Conservation (phyloP, 2,888 invertebrate genomes). For the Clivina fossor region DNA sequence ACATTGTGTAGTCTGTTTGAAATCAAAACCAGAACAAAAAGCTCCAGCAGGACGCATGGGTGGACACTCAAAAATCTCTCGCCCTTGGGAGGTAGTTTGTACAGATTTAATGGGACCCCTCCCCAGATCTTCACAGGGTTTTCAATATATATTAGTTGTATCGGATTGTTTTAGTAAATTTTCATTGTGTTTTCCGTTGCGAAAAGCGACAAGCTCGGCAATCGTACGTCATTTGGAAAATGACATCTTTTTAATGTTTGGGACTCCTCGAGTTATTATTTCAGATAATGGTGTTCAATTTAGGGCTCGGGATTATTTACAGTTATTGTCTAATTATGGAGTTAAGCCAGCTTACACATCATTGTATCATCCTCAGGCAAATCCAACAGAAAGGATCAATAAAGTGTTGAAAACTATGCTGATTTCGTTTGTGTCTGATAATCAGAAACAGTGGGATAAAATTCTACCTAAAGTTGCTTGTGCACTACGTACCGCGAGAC, state of each 20-base stretch:
- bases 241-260: conserved; percentile 35
- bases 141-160: conserved; percentile 31
- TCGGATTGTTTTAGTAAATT: conserved; percentile 38
- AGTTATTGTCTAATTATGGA: conserved; percentile 23
- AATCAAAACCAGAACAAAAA: conserved; percentile 38
- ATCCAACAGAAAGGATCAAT: conserved; percentile 36
- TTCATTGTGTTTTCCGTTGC: conserved; percentile 34
- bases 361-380: conserved; percentile 31
- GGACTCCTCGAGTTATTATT: conserved; percentile 35
- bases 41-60: conserved; percentile 41
- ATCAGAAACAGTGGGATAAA: conserved; percentile 34
- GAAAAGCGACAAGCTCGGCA: conserved; percentile 27
- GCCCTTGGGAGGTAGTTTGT: conserved; percentile 36
- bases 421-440: conserved; percentile 26
- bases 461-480: conserved; percentile 20
- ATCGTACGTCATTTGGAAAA: conserved; percentile 34
- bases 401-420: conserved; percentile 37
- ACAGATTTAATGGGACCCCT: conserved; percentile 37
- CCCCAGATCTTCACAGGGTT: conserved; percentile 28
- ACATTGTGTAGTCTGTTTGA: conserved; percentile 39
- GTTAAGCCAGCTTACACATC: conserved; percentile 32
- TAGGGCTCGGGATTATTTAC: conserved; percentile 24
- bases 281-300: conserved; percentile 39
- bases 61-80: conserved; percentile 28
- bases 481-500: conserved; percentile 27